Percentiles rank a stretch among this genome's conserved stretches.
phyloP scores from a whole-genome alignment of 1,140 invertebrate species.

The Aphaenogaster rudis region DNA sequence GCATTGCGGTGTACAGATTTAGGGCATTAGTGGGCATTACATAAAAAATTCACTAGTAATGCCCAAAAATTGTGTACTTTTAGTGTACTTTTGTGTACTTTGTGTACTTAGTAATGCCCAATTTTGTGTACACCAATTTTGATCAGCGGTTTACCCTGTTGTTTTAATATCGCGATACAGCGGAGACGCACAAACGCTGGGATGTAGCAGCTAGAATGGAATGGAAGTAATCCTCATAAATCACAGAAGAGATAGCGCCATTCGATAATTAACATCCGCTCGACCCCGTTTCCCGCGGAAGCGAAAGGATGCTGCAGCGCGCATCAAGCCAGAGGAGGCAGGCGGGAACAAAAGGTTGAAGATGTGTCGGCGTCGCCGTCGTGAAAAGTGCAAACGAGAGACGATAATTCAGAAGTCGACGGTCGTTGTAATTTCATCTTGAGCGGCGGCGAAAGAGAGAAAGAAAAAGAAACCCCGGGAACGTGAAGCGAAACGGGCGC shows the following conservation, averaged over 20 bases:
- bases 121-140: no score
- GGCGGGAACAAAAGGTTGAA: slow-evolving; percentile 47
- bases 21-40: no score
- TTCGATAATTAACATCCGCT: slow-evolving; percentile 72
- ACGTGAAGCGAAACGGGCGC: background rate
- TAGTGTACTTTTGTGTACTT: no score
- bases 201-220: background rate
- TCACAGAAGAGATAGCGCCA: slow-evolving; percentile 41
- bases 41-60: no score
- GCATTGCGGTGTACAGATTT: no score
- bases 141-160: no score
- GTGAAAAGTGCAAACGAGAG: slow-evolving; percentile 53
- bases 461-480: background rate
- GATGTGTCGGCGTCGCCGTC: slow-evolving; percentile 40
- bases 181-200: background rate
- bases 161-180: background rate
- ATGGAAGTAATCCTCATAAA: slow-evolving; percentile 54
- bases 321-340: background rate
- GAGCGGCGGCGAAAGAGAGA: slow-evolving; percentile 9
- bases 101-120: no score
- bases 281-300: slow-evolving; percentile 56
- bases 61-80: no score
- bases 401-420: slow-evolving; percentile 57
- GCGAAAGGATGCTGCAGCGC: slow-evolving; percentile 23
- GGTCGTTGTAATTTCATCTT: slow-evolving; percentile 73